A percentile compares a stretch with the other conserved stretches of the same genome.
Evolutionary conservation across 1,140 invertebrate genomes (phyloP).

Genomic region (Zaprionus davidi): DNA sequence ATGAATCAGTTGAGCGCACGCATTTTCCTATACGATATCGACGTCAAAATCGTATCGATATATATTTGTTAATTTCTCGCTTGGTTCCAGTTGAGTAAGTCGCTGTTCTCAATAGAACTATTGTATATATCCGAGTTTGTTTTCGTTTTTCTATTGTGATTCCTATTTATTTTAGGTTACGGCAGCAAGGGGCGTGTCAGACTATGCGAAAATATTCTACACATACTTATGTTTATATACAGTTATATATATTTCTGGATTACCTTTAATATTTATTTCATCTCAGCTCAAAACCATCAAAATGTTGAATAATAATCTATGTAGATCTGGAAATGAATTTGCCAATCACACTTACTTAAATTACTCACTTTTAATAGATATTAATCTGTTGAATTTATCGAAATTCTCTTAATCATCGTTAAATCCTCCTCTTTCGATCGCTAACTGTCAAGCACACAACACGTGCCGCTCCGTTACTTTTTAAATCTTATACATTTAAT

Average conservation of each 20-base stretch:
- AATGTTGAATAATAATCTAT: too few species aligned
- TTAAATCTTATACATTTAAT: too few species aligned
- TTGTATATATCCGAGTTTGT: background rate
- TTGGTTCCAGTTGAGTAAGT: conserved; percentile 36
- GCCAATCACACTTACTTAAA: too few species aligned
- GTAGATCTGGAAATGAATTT: too few species aligned
- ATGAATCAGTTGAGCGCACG: conserved; percentile 16
- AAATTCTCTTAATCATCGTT: too few species aligned
- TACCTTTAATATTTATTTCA: too few species aligned
- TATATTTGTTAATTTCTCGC: background rate
- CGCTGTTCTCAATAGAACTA: conserved; percentile 8
- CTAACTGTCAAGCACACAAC: too few species aligned
- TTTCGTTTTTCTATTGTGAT: background rate
- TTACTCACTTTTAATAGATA: too few species aligned
- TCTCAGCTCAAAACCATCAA: too few species aligned
- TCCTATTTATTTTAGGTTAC: background rate
- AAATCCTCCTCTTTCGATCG: too few species aligned
- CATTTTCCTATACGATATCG: conserved; percentile 4
- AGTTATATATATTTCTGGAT: background rate
- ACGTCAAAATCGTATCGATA: background rate
- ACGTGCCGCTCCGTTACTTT: too few species aligned
- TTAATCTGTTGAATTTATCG: too few species aligned
- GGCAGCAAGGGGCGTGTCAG: background rate
- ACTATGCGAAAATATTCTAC: background rate
- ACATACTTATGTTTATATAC: background rate